These are phyloP conservation scores for Pollenia labialis DNA, from an alignment of 2,888 invertebrate species.

Conservation along the genomic window DNA sequence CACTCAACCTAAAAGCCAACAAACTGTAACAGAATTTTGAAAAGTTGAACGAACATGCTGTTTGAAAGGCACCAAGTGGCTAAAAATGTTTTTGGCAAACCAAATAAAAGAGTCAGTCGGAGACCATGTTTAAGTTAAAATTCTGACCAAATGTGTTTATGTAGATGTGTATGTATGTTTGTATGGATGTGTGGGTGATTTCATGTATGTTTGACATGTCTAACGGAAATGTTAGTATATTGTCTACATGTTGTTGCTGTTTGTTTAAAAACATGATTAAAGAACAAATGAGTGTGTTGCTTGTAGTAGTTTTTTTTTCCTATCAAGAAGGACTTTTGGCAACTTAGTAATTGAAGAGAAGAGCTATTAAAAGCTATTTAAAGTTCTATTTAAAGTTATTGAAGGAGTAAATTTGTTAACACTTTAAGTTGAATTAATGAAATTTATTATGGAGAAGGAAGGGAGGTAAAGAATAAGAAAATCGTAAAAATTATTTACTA, in stretches of 20 bases:
- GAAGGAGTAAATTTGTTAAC: conserved; percentile 64
- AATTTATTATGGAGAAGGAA: conserved; percentile 34
- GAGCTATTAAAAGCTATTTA: conserved; percentile 6
- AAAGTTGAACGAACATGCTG: conserved; percentile 45
- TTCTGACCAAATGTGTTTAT: conserved; percentile 8
- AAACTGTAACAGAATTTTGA: conserved; percentile 38
- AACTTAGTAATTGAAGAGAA: conserved; percentile 6
- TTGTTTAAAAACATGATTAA: conserved; percentile 56
- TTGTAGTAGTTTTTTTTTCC: background rate
- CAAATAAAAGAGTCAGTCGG: conserved; percentile 17
- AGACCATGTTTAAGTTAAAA: conserved; percentile 48
- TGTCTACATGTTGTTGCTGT: conserved; percentile 49
- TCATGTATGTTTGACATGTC: conserved; percentile 7
- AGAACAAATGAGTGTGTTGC: conserved; percentile 56
- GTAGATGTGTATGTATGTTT: background rate
- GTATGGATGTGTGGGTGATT: background rate
- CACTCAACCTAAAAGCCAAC: background rate
- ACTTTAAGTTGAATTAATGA: conserved; percentile 52
- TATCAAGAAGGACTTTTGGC: background rate
- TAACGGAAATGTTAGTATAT: conserved; percentile 53
- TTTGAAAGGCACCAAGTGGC: conserved; percentile 48
- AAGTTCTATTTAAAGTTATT: conserved; percentile 23
- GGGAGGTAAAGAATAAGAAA: background rate
- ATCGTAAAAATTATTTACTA: background rate
- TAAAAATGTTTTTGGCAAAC: conserved; percentile 60